Percentiles rank a stretch among this genome's conserved stretches.
Conservation (phyloP, 1,140 invertebrate genomes). For the Caenorhabditis tropicalis region DNA sequence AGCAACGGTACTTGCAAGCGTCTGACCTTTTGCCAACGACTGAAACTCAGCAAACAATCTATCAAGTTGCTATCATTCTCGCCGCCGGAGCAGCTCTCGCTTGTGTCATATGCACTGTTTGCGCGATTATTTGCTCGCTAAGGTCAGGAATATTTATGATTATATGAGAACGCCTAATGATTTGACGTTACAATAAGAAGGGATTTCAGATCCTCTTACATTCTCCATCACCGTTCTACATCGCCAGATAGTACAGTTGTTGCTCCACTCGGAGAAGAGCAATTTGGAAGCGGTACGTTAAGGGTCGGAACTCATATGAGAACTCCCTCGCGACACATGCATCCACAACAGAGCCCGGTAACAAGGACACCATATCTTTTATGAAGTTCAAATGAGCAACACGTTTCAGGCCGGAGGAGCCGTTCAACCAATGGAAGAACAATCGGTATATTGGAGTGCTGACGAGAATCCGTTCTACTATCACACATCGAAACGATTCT, state of each 20-base stretch:
- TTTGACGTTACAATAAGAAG: no score
- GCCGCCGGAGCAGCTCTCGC: constrained; percentile 63
- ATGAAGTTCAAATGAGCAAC: no score
- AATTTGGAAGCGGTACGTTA: constrained; percentile 45
- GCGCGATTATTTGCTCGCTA: constrained; percentile 59
- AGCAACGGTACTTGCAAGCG: constrained; percentile 47
- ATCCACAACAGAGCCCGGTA: constrained; percentile 38
- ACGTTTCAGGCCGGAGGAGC: constrained; percentile 53
- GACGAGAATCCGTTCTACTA: constrained; percentile 72
- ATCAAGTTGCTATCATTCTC: constrained; percentile 66
- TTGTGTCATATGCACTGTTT: constrained; percentile 62
- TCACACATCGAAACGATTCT: constrained; percentile 69
- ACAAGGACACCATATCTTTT: background rate
- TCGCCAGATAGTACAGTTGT: constrained; percentile 59
- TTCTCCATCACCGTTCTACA: constrained; percentile 61
- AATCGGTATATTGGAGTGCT: constrained; percentile 71
- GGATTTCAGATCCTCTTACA: constrained; percentile 64
- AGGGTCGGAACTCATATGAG: constrained; percentile 40
- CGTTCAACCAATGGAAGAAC: constrained; percentile 67
- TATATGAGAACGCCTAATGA: no score
- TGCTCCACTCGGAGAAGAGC: constrained; percentile 59
- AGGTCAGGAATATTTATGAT: constrained; percentile 41
- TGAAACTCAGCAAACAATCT: constrained; percentile 58
- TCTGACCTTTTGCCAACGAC: constrained; percentile 56
- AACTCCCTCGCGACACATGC: constrained; percentile 37